phyloP scores from a whole-genome alignment of 1,140 invertebrate species.

The Leptoteleia sp. region DNA sequence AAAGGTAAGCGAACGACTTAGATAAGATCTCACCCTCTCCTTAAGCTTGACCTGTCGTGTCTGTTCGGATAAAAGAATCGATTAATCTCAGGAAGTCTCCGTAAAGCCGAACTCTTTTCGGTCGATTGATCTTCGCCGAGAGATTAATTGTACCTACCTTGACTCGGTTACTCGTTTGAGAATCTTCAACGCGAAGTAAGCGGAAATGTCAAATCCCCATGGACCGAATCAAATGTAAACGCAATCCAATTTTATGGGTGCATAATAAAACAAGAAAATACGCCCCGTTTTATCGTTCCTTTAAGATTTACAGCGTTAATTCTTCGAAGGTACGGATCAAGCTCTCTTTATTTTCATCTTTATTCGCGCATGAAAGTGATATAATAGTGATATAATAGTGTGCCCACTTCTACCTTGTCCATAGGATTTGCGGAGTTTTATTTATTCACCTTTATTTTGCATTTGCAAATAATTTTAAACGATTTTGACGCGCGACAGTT shows the following conservation, averaged over 20 bases:
- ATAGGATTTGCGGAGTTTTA: too few relatives aligned
- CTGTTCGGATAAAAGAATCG: slow-evolving; percentile 68
- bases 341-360: too few relatives aligned
- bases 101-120: slow-evolving; percentile 66
- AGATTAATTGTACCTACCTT: slow-evolving; percentile 70
- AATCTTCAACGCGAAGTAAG: slow-evolving; percentile 47
- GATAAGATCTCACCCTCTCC: slow-evolving; percentile 46
- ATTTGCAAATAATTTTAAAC: slow-evolving; percentile 39
- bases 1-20: slow-evolving; percentile 37
- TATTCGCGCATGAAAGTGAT: too few relatives aligned
- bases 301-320: too few relatives aligned
- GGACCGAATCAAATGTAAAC: slow-evolving; percentile 42
- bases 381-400: too few relatives aligned
- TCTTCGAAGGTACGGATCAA: too few relatives aligned
- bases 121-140: slow-evolving; percentile 68
- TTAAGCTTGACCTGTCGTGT: slow-evolving; percentile 40
- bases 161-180: slow-evolving; percentile 44
- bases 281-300: too few relatives aligned
- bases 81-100: slow-evolving; percentile 69
- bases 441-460: too few relatives aligned
- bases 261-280: slow-evolving; percentile 1
- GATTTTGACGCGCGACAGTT: slow-evolving; percentile 19
- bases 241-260: slow-evolving; percentile 29
- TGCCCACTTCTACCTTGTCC: too few relatives aligned
- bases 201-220: slow-evolving; percentile 54